Base-by-base conservation (phyloP, 2,888 invertebrate species). In the Cerceris rybyensis region DNA sequence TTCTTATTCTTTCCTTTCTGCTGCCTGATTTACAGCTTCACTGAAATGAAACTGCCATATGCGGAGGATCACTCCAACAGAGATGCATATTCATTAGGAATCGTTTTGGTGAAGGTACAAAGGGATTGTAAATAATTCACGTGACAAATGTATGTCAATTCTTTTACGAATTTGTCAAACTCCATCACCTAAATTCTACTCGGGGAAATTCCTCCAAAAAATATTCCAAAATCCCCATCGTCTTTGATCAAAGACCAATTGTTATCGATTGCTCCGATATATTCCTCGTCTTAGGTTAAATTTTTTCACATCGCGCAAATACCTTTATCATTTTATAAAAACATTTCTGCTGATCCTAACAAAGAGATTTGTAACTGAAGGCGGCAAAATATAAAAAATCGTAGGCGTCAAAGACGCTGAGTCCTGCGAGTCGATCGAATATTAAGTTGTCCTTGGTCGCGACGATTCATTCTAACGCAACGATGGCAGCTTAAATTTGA, bases 401-500 rank as follows among this genome's bases (percentile, higher is more conserved):
- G 8, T 11, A 46, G 11, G 46, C 46, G 11, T 46, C 46, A 1
- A 46, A 46, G 11, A 46, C 2, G 11, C 9, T 46, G 66, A 55
- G 42, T 54, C 50, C 43, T 46, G 63, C 55, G 46, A 66, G 16
- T 11, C 59, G 39, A 66, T 54, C 57, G 52, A 52, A 68, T 68
- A 58, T 66, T 66, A 63, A 74, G 11, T 13, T 14, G 54, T 68
- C 74, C 76, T 81, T 74, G 76, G 17, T 49, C 50, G 59, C 14
- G 50, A 7, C 46, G 55, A 69, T 69, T 76, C 65, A 74, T 74
- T 65, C 65, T 54, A 60, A 42, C 57, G 50, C 43, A 46, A 46
- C 66, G 58, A 43, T 63, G 75, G 58, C n/a, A 59, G 49, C 70
- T 86, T 81, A 80, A 64, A 81, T 81, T 81, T 75, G 59, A 80